Conservation (phyloP, 2,797 vertebrate species). For the Buceros bicornis region DNA sequence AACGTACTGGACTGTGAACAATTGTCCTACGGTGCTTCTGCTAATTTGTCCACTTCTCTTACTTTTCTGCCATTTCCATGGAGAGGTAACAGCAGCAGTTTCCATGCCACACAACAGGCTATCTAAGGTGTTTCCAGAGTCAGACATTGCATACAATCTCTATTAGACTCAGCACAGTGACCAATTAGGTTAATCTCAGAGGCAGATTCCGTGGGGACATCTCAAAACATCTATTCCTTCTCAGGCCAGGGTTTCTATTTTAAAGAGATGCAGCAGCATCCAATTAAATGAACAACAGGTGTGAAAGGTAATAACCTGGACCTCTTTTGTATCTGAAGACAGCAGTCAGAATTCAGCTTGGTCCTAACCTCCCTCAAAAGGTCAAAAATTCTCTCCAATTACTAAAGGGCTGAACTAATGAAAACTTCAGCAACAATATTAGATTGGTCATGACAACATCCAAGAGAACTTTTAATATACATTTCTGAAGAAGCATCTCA, state of each 20-base stretch:
- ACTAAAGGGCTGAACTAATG: conserved; percentile 24
- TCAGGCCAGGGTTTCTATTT: conserved; percentile 35
- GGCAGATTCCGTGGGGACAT: conserved; percentile 44
- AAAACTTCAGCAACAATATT: conserved; percentile 48
- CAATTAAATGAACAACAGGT: conserved; percentile 68
- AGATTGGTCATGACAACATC: conserved; percentile 10
- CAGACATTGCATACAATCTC: not conserved
- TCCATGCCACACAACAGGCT: not conserved
- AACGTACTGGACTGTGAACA: not conserved
- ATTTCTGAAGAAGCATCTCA: conserved; percentile 9
- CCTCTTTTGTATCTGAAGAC: conserved; percentile 43
- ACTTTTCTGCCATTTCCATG: not conserved
- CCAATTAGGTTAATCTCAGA: conserved; percentile 74
- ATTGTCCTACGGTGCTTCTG: not conserved
- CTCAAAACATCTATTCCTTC: conserved; percentile 39
- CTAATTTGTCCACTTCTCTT: not conserved
- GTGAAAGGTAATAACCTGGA: conserved; percentile 53
- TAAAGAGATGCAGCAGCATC: conserved; percentile 49
- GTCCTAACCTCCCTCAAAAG: conserved; percentile 44
- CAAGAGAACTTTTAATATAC: not conserved
- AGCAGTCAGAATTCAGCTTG: conserved; percentile 44
- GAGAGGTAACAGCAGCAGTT: not conserved
- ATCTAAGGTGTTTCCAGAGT: conserved; percentile 16
- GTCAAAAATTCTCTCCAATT: conserved; percentile 59
- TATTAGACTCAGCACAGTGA: conserved; percentile 57